Conservation (phyloP, 1,140 invertebrate genomes). For the Drosophila ananassae region DNA sequence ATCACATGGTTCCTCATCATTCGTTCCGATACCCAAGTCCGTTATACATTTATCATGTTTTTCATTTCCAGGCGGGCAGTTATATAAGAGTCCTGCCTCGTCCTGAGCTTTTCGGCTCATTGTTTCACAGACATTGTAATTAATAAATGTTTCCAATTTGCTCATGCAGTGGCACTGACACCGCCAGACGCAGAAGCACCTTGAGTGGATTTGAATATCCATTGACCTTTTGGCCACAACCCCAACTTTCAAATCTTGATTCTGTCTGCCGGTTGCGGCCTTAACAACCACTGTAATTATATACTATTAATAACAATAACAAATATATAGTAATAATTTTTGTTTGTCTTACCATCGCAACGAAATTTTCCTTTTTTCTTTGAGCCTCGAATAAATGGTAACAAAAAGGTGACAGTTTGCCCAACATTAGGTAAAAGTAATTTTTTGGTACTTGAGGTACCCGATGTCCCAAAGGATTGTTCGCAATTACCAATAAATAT, state of each 20-base stretch:
- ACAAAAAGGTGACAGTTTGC: slow-evolving; percentile 46
- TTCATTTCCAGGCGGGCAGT: slow-evolving; percentile 46
- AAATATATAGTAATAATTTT: not conserved
- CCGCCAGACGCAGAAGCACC: slow-evolving; percentile 70
- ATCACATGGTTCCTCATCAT: slow-evolving; percentile 1
- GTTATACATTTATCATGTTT: slow-evolving; percentile 39
- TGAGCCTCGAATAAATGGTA: slow-evolving; percentile 43
- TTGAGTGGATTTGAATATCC: slow-evolving; percentile 45
- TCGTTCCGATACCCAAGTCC: slow-evolving; percentile 6
- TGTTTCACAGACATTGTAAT: slow-evolving; percentile 52
- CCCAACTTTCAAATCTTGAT: not conserved
- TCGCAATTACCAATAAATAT: slow-evolving; percentile 52
- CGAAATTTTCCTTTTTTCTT: slow-evolving; percentile 53
- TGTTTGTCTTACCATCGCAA: slow-evolving; percentile 44
- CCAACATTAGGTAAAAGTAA: slow-evolving; percentile 44
- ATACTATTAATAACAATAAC: not conserved
- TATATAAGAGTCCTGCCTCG: slow-evolving; percentile 47
- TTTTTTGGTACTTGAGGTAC: slow-evolving; percentile 24
- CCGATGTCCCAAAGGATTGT: slow-evolving; percentile 12
- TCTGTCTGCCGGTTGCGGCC: not conserved
- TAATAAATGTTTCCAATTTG: slow-evolving; percentile 52
- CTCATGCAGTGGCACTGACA: slow-evolving; percentile 67
- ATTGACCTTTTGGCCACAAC: slow-evolving; percentile 46
- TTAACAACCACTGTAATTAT: slow-evolving; percentile 1
- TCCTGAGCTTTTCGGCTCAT: slow-evolving; percentile 30